Base-by-base conservation (phyloP, 2,113 vertebrate genomes). In the Cololabis saira region DNA sequence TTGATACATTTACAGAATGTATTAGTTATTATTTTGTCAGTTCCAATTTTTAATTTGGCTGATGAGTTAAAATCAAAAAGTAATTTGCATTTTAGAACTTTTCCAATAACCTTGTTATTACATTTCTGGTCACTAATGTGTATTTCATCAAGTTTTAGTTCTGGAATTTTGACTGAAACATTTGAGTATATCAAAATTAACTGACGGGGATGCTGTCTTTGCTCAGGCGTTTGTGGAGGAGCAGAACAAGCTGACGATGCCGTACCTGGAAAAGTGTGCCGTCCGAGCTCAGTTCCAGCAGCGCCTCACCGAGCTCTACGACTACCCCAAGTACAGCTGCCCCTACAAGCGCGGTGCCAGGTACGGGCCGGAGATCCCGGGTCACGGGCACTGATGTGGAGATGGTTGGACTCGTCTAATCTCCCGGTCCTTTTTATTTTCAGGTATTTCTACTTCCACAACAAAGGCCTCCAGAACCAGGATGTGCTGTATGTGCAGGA, bases 311-410 rank as follows among this genome's bases (percentile, higher is more conserved):
- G 92, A 94, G 47, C 87, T 94, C 45, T 93, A 87, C n/a, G 89
- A 94, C 84, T 92, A 92, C 44, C 91, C 91, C 56, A 94, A 93
- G 71, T 94, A 91, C 82, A 93, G 92, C 90, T 93, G 92, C 60
- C 93, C 93, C 8, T 93, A 90, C 82, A 93, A 91, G 66, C 87
- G 92, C 81, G 92, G 91, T 15, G 58, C 72, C 3, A 89, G 88
- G 91, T 93, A 80, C 7, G 3, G 1, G 5, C 9, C 30, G 1
- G 58, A 44, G 10, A 18, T 9, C 1, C 14, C 13, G 22, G 24
- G 10, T 37, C 33, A 37, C 10, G 6, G 33, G 33, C 5, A 37
- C 33, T 37, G 10, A 37, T 11, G 6, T 7, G 10, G 10, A 37
- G 33, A 1, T 37, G 33, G 33, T 37, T 5, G 24, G 33, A 37